Evolutionary conservation across 2,113 vertebrate genomes (phyloP), one percentile per base, ranked within the genome.

Genomic region (Natator depressus): DNA sequence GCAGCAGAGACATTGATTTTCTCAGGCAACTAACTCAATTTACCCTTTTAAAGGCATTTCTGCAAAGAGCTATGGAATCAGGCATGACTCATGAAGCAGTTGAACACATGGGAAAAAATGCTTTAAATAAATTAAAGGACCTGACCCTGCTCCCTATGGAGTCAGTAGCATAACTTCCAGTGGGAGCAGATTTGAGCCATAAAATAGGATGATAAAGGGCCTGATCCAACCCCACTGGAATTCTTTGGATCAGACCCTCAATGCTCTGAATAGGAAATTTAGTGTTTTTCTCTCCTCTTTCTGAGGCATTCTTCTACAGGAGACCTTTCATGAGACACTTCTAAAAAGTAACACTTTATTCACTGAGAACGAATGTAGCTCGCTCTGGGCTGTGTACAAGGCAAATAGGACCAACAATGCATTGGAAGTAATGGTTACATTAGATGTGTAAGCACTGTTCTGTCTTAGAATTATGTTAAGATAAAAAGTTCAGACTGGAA

Each of bases 41-140:
- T 22, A 62, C 7, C 89, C 49, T 82, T 82, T 83, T 85, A 90
- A 51, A 90, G 38, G 13, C 94, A 51, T 20, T 88, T 79, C 76
- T 20, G 86, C 47, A 19, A 51, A 38, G 69, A 42, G 35, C 85
- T 20, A 11, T 0, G 0, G 86, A 79, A 46, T 79, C 0, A 0
- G 82, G n/a, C 3, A 0, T 78, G 75, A 38, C 62, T 55, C 11
- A 0, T 4, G 35, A 57, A 83, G 2, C 17, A 31, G 16, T 38
- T 93, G 82, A 84, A 80, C 31, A 25, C 5, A 10, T 94, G 95
- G 93, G 93, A 94, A 94, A 96, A 95, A 82, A 69, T 5, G 42
- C 51, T 88, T 78, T 25, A 47, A 78, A 78, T 78, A 78, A 78
- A 78, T 46, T 78, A 42, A 78, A 78, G 42, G 42, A 25, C 42